Base-by-base conservation (phyloP, 2,797 vertebrate species). In the Champsocephalus esox region DNA sequence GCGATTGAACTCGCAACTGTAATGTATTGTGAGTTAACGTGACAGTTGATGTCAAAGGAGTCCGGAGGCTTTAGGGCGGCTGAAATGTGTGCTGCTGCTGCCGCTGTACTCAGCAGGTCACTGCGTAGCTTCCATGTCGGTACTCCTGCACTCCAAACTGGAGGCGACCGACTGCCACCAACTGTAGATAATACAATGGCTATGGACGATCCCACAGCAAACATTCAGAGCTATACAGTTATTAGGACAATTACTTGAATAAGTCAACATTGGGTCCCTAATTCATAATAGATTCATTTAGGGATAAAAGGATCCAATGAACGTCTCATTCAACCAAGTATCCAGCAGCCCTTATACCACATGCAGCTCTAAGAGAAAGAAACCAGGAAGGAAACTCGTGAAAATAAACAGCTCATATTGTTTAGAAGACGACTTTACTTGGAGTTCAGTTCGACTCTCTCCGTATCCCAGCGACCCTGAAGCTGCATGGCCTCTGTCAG, bases 381-480 rank as follows among this genome's bases (percentile, higher is more conserved):
- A n/a, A 5, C 59, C 34, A 63, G n/a, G 6, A 63, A 13, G 45
- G 1, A 12, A 51, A n/a, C 5, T 63, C 34, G 41, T 56, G 4
- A 16, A 49, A 43, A 54, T 2, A n/a, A 1, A 28, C 16, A 21
- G 4, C n/a, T 12, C 34, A 9, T 38, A 38, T 48, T 5, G 16
- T 14, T 46, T 13, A 49, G 43, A 16, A 75, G 16, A 67, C 19
- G n/a, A 55, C 55, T 68, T 70, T 50, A 97, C 97, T 96, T 96
- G 79, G 95, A 95, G 84, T 93, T 95, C 19, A 97, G 94, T 6
- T 89, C 91, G 0, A 92, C 92, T 89, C 95, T 96, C 86, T 97
- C 96, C 0, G 92, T 77, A 6, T 96, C 95, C 92, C 96, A 96
- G 66, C 41, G 73, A 5, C 92, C 89, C 92, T 96, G 96, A 16